phyloP scores from a whole-genome alignment of 2,113 vertebrate genomes.

The Mionectes macconnelli region DNA sequence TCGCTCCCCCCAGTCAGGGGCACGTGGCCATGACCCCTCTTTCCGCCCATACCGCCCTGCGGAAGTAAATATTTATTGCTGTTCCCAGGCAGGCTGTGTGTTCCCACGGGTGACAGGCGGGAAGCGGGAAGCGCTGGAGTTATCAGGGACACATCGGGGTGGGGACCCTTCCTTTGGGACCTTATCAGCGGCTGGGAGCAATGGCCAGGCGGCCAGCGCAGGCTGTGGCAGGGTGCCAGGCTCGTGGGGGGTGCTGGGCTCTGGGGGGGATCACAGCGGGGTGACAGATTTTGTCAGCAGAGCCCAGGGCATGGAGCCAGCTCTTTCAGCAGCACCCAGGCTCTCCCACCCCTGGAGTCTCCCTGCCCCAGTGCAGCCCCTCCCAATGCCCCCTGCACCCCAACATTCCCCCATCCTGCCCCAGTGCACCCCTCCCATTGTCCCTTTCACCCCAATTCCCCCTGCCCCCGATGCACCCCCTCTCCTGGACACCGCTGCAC shows the following conservation, averaged over 20 bases:
- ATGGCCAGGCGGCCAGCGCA: neutral
- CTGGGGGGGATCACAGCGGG: fast-evolving
- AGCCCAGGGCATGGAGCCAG: fast-evolving
- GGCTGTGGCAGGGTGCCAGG: neutral
- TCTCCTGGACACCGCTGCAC: neutral
- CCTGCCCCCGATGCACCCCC: too few species aligned
- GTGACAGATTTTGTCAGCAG: fast-evolving
- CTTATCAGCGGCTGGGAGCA: neutral
- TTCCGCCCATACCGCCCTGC: neutral
- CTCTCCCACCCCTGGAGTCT: neutral
- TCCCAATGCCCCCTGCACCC: neutral
- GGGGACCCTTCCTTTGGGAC: neutral
- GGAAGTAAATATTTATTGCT: constrained; percentile 58
- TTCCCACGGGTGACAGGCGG: fast-evolving
- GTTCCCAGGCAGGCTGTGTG: fast-evolving
- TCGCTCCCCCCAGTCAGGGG: neutral
- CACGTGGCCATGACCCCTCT: neutral
- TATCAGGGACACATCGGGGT: neutral
- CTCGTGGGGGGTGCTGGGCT: neutral
- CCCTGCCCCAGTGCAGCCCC: neutral
- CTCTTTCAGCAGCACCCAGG: neutral
- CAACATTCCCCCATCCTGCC: neutral
- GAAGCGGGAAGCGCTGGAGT: neutral
- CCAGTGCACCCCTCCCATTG: neutral
- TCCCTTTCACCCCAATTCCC: too few species aligned